phyloP scores from a whole-genome alignment of 2,888 invertebrate genomes.

The Yponomeuta sedellus region DNA sequence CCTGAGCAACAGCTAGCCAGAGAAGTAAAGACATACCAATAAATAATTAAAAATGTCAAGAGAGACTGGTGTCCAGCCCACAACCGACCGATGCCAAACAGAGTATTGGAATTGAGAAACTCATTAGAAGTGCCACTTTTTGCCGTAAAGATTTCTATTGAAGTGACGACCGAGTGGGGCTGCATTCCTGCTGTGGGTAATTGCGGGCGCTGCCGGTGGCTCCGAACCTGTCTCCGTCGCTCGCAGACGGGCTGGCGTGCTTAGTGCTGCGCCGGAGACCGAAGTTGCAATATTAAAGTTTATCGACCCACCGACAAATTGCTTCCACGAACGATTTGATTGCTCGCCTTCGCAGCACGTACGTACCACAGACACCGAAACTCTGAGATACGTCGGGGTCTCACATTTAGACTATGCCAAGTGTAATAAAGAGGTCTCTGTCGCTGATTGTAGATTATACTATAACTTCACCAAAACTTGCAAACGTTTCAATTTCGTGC shows the following conservation, averaged over 20 bases:
- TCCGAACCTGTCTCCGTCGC: slow-evolving; percentile 15
- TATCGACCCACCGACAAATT: slow-evolving; percentile 10
- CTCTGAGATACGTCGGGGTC: too few relatives aligned
- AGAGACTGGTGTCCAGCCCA: background rate
- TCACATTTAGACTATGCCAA: too few relatives aligned
- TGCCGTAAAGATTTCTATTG: slow-evolving; percentile 57
- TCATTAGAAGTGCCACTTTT: slow-evolving; percentile 57
- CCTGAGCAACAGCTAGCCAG: background rate
- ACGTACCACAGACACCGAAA: background rate
- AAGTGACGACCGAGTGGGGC: slow-evolving; percentile 21
- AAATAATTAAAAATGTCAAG: slow-evolving; percentile 10
- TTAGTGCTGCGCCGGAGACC: background rate
- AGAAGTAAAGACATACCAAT: background rate
- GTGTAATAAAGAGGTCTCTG: background rate
- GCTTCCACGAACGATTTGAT: slow-evolving; percentile 9
- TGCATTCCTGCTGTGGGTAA: slow-evolving; percentile 27
- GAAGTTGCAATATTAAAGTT: slow-evolving; percentile 12
- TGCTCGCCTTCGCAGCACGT: background rate
- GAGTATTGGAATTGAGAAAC: slow-evolving; percentile 58
- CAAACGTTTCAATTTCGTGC: too few relatives aligned
- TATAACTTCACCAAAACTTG: background rate
- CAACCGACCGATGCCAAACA: slow-evolving; percentile 36
- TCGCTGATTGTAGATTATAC: background rate
- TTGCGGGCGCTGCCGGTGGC: slow-evolving; percentile 6
- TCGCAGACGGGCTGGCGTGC: slow-evolving; percentile 22